Evolutionary conservation across 2,888 invertebrate species (phyloP).

Genomic region (Kryphioiulus occultus): DNA sequence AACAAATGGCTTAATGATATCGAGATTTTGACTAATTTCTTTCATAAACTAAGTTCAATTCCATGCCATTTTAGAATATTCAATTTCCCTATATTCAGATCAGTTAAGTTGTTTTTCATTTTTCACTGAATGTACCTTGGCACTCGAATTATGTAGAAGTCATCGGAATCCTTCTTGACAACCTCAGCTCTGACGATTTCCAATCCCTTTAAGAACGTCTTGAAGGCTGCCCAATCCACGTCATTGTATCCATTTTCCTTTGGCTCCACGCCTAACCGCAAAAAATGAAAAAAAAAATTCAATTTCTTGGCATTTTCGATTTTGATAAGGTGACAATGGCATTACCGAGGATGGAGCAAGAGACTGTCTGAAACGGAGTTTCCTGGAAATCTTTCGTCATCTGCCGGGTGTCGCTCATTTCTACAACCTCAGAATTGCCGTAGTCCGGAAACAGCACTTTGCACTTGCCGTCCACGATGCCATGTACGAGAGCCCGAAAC

Average conservation of each 20-base stretch:
- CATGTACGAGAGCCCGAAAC: slow-evolving; percentile 28
- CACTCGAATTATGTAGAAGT: neutral
- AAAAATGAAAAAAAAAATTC: neutral
- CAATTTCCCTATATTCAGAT: too few species aligned
- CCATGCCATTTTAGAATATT: too few species aligned
- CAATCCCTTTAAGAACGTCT: neutral
- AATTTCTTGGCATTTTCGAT: neutral
- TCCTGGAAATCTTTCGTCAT: slow-evolving; percentile 2
- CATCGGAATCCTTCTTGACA: neutral
- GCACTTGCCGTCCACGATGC: neutral
- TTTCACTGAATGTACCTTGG: slow-evolving; percentile 12
- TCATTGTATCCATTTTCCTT: neutral
- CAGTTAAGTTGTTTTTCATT: too few species aligned
- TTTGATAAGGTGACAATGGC: neutral
- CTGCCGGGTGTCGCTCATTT: neutral
- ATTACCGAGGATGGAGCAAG: slow-evolving; percentile 47
- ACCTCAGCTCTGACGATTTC: neutral
- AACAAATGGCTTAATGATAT: too few species aligned
- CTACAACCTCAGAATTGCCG: slow-evolving; percentile 44
- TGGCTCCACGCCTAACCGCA: neutral
- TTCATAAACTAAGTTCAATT: too few species aligned
- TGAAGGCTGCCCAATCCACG: neutral
- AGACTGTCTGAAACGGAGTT: slow-evolving; percentile 29
- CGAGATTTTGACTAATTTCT: too few species aligned
- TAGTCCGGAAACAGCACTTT: slow-evolving; percentile 44